Conservation (phyloP, 2,113 vertebrate species). For the Loxodonta africana region DNA sequence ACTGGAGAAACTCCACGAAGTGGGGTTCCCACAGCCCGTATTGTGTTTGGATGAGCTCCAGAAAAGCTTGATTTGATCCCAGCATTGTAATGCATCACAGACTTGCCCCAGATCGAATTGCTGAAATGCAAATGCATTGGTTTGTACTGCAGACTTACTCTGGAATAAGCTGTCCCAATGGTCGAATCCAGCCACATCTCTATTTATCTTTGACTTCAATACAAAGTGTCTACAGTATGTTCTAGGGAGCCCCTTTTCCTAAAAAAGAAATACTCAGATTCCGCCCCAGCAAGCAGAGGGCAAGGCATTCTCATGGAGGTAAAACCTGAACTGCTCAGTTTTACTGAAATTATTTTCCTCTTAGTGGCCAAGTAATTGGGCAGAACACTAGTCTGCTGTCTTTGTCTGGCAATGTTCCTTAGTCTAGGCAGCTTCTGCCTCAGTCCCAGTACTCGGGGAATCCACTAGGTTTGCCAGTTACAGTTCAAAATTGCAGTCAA, state of each 20-base stretch:
- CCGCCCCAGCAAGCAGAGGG: not conserved
- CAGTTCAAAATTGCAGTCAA: not conserved
- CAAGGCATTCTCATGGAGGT: slow-evolving; percentile 4
- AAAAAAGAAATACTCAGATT: slow-evolving; percentile 36
- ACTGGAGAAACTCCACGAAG: slow-evolving; percentile 75
- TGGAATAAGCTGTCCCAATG: slow-evolving; percentile 75
- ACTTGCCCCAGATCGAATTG: slow-evolving; percentile 77
- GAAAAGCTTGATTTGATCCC: slow-evolving; percentile 83
- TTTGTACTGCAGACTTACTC: slow-evolving; percentile 65
- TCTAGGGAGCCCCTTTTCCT: not conserved
- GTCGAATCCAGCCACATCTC: slow-evolving; percentile 71
- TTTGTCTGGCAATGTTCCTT: slow-evolving; percentile 3
- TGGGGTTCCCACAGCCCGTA: slow-evolving; percentile 81
- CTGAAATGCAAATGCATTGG: slow-evolving; percentile 81
- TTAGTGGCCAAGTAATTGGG: not conserved
- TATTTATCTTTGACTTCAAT: slow-evolving; percentile 62
- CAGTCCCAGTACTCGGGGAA: not conserved
- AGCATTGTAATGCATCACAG: slow-evolving; percentile 83
- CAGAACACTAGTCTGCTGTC: not conserved
- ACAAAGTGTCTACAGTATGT: slow-evolving; percentile 43
- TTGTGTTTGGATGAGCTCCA: slow-evolving; percentile 86
- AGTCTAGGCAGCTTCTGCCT: not conserved
- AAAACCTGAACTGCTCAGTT: slow-evolving; percentile 29
- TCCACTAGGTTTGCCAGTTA: not conserved
- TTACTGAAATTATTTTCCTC: slow-evolving; percentile 2